A percentile compares a stretch with the other conserved stretches of the same genome.
Conservation (phyloP, 2,888 invertebrate species). For the Nymphalis c-album region DNA sequence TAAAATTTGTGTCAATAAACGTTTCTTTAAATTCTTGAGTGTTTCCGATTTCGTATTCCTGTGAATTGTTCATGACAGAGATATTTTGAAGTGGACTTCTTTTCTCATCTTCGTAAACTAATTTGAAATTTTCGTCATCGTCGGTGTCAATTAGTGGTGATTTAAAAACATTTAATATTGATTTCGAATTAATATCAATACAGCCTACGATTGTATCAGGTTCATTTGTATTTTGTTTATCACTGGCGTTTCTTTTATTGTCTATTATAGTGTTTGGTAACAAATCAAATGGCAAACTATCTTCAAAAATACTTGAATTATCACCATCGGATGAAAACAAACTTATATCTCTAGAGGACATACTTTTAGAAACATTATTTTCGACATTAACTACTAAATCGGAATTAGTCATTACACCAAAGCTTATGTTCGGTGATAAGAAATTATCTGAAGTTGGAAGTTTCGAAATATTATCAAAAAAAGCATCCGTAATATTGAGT, state of each 20-base stretch:
- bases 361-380: constrained; percentile 46
- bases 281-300: constrained; percentile 79
- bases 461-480: constrained; percentile 59
- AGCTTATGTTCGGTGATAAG: constrained; percentile 67
- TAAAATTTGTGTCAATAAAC: constrained; percentile 47
- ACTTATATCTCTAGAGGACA: constrained; percentile 62
- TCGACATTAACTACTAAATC: constrained; percentile 26
- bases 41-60: constrained; percentile 50
- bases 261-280: constrained; percentile 74
- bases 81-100: constrained; percentile 30
- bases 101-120: constrained; percentile 65
- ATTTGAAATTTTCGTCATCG: constrained; percentile 66
- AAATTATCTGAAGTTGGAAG: constrained; percentile 51
- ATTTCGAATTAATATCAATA: constrained; percentile 53
- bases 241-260: constrained; percentile 46
- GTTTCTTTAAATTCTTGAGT: constrained; percentile 49
- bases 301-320: constrained; percentile 81
- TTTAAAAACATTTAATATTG: constrained; percentile 62
- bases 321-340: constrained; percentile 73
- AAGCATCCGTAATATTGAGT: constrained; percentile 61
- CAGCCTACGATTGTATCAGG: constrained; percentile 34
- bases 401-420: constrained; percentile 51
- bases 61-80: constrained; percentile 36
- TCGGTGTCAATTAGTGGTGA: constrained; percentile 54
- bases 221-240: constrained; percentile 38